A percentile compares a stretch with the other conserved stretches of the same genome.
Evolutionary conservation across 1,140 invertebrate species (phyloP).

Genomic region (Paramacrobiotus metropolitanus): DNA sequence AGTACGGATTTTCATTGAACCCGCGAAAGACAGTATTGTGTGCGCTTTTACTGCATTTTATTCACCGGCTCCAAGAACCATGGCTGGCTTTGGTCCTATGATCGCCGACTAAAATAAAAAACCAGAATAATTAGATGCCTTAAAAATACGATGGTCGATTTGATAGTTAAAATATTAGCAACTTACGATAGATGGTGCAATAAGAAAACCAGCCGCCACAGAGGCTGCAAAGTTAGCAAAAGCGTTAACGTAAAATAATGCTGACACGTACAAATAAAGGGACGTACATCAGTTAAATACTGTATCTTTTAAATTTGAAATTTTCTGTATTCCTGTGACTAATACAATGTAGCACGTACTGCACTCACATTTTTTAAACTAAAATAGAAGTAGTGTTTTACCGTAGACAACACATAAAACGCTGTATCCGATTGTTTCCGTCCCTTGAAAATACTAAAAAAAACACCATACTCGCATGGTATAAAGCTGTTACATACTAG

Average conservation of each 20-base stretch:
- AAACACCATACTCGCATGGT: neutral
- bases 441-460: neutral
- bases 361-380: too few species aligned
- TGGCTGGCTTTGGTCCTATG: neutral
- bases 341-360: too few species aligned
- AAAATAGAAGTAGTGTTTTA: neutral
- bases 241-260: neutral
- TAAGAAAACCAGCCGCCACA: neutral
- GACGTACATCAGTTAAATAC: neutral
- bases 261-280: neutral
- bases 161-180: neutral
- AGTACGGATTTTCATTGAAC: too few species aligned
- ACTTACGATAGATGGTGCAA: constrained; percentile 1
- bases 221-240: neutral
- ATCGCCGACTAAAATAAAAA: neutral
- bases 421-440: neutral
- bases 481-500: neutral
- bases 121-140: neutral
- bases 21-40: too few species aligned
- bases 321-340: too few species aligned
- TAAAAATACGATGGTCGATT: neutral
- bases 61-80: neutral
- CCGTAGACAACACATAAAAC: neutral
- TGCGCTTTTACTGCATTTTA: neutral
- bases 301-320: too few species aligned